Evolutionary conservation across 1,140 invertebrate species (phyloP).

Genomic region (Drosophila truncata): DNA sequence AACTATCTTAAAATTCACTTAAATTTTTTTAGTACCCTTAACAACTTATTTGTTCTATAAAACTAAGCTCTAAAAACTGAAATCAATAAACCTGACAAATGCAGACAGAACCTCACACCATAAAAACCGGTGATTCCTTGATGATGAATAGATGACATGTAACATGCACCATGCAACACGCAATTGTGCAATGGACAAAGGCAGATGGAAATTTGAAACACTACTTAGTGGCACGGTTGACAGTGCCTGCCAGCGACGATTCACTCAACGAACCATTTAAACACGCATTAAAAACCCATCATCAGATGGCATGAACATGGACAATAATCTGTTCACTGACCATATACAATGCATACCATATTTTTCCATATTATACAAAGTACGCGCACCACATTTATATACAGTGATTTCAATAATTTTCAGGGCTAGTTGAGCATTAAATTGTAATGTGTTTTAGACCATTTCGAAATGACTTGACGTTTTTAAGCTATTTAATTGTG

Average conservation of each 20-base stretch:
- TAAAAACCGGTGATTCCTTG: background rate
- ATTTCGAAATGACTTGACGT: background rate
- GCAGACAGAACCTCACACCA: background rate
- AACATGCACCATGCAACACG: constrained; percentile 21
- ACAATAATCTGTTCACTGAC: constrained; percentile 34
- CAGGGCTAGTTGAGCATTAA: constrained; percentile 58
- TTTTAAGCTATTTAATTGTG: constrained; percentile 2
- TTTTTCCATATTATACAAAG: constrained; percentile 3
- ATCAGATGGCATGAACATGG: constrained; percentile 1
- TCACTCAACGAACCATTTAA: constrained; percentile 59
- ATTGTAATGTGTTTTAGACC: constrained; percentile 12
- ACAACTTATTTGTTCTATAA: constrained; percentile 1
- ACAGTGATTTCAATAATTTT: constrained; percentile 39
- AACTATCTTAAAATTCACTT: background rate
- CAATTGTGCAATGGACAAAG: constrained; percentile 18
- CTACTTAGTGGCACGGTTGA: constrained; percentile 21
- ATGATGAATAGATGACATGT: constrained; percentile 20
- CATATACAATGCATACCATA: constrained; percentile 4
- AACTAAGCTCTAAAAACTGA: background rate
- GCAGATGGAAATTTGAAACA: constrained; percentile 18
- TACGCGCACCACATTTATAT: constrained; percentile 2
- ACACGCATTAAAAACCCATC: constrained; percentile 46
- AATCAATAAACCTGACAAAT: constrained; percentile 31
- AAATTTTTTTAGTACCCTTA: background rate
- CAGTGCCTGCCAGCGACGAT: background rate